Conservation (phyloP, 2,888 invertebrate species). For the Eupithecia vulgata region DNA sequence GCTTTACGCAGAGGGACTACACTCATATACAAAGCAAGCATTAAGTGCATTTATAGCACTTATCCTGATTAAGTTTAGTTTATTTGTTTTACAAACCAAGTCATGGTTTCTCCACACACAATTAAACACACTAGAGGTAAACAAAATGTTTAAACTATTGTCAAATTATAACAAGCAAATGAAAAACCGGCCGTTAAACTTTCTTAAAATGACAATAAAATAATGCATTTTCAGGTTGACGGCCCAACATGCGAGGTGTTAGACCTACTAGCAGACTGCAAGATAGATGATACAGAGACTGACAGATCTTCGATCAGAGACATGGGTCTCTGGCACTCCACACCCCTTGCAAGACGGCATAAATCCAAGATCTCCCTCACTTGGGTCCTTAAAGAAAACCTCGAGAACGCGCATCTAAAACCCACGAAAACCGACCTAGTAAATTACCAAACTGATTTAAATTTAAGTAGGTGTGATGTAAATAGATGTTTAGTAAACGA, state of each 20-base stretch:
- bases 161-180: too few relatives aligned
- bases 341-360: constrained; percentile 73
- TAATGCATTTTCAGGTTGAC: constrained; percentile 52
- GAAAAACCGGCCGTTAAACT: too few relatives aligned
- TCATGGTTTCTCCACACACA: too few relatives aligned
- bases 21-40: too few relatives aligned
- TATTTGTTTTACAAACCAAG: too few relatives aligned
- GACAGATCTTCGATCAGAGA: constrained; percentile 74
- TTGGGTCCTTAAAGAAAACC: constrained; percentile 88
- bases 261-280: constrained; percentile 75
- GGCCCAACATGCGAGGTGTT: constrained; percentile 67
- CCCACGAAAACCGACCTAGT: constrained; percentile 48
- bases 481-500: constrained; percentile 61
- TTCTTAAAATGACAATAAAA: not conserved
- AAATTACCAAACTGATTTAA: constrained; percentile 55
- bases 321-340: constrained; percentile 81
- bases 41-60: too few relatives aligned
- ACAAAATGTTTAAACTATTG: too few relatives aligned
- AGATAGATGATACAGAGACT: constrained; percentile 55
- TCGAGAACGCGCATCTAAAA: constrained; percentile 69
- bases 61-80: too few relatives aligned
- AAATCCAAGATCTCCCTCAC: constrained; percentile 89
- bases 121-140: too few relatives aligned
- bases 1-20: too few relatives aligned
- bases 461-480: not conserved